These are phyloP conservation scores for Therioaphis trifolii DNA, from an alignment of 2,888 invertebrate species.

Conservation along the genomic window DNA sequence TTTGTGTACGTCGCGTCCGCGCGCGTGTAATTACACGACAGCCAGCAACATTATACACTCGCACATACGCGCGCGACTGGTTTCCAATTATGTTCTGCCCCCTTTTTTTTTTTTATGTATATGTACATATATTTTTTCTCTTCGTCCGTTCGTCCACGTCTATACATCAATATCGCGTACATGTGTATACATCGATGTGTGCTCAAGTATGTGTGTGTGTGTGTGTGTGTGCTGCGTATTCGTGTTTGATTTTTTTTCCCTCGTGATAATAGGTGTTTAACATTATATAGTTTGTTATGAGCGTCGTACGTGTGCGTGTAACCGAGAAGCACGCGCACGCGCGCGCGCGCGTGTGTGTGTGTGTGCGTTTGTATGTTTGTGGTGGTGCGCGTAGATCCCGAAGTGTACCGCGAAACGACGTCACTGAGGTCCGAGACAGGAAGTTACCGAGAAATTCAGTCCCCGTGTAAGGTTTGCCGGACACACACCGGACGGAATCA, in stretches of 20 bases:
- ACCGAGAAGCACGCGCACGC: neutral
- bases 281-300: too few species aligned
- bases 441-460: constrained; percentile 26
- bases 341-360: too few species aligned
- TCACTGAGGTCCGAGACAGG: neutral
- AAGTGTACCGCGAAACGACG: too few species aligned
- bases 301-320: neutral
- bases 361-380: too few species aligned
- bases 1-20: constrained; percentile 2
- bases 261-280: constrained; percentile 34
- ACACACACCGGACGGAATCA: constrained; percentile 33
- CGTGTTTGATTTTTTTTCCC: constrained; percentile 7
- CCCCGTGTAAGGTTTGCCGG: constrained; percentile 41
- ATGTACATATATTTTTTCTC: too few species aligned
- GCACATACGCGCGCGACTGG: constrained; percentile 26
- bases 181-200: neutral
- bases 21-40: constrained; percentile 45
- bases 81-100: constrained; percentile 50
- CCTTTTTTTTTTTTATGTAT: neutral
- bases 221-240: neutral
- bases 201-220: too few species aligned
- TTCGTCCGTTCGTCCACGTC: too few species aligned
- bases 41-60: neutral
- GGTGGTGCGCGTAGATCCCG: too few species aligned
- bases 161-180: too few species aligned